phyloP scores from a whole-genome alignment of 30 jellyfish, hydroid and myxozoan species.

The Pelagia noctiluca region DNA sequence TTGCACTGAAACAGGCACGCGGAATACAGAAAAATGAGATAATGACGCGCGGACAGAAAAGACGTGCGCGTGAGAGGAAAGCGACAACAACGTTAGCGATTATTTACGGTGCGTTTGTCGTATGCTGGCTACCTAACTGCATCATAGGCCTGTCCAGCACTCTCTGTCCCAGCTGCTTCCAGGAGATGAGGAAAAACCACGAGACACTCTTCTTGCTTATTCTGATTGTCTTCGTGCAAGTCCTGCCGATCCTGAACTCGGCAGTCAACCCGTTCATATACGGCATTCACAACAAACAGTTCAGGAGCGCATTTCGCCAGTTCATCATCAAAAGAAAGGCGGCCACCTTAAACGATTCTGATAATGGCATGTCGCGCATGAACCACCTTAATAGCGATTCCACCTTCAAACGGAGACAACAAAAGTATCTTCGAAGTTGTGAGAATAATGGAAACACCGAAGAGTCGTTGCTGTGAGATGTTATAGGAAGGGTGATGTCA shows the following conservation, averaged over 20 bases:
- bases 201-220: conserved; percentile 41
- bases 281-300: conserved; percentile 85
- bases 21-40: conserved; percentile 63
- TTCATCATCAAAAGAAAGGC: conserved; percentile 61
- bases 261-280: conserved; percentile 91
- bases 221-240: conserved; percentile 72
- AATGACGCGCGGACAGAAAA: neutral
- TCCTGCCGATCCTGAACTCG: conserved; percentile 86
- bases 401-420: neutral
- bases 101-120: conserved; percentile 85
- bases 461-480: too few relatives aligned
- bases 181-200: conserved; percentile 20
- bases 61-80: conserved; percentile 73
- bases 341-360: conserved; percentile 37
- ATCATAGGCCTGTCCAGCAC: conserved; percentile 45
- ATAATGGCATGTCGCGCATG: conserved; percentile 47
- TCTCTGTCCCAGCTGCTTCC: conserved; percentile 51
- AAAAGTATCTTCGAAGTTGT: neutral
- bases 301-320: conserved; percentile 84
- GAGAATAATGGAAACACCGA: too few relatives aligned
- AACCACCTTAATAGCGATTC: conserved; percentile 13
- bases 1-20: conserved; percentile 79
- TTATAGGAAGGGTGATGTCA: too few relatives aligned
- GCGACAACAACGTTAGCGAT: conserved; percentile 90
- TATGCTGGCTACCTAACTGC: conserved; percentile 96